Evolutionary conservation across 1,140 invertebrate species (phyloP), one percentile per base, ranked within the genome.

Genomic region (Aphaenogaster floridana): DNA sequence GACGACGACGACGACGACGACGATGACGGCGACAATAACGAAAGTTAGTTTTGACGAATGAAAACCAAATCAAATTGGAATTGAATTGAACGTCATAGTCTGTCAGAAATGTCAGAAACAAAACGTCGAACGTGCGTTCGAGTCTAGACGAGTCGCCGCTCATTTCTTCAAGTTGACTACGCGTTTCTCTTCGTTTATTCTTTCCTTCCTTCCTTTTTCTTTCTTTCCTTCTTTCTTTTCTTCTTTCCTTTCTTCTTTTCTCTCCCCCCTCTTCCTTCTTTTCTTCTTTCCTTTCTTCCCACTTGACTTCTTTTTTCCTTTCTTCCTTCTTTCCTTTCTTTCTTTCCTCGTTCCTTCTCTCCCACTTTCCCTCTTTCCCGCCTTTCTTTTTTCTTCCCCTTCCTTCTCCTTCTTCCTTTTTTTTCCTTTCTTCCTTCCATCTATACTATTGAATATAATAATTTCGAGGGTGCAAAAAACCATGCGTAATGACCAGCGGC

Each of bases 401-500:
- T 28, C 28, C 28, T 28, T 28, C 28, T 28, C 28, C 28, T 28
- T 28, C 28, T 28, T 28, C 28, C 28, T 28, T 28, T 28, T 28
- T 28, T 28, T 28, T 28, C 28, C 28, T 28, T 28, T 36, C 63
- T 15, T 4, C 39, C 17, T n/a, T 34, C 17, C 17, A 1, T n/a
- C 17, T 17, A 50, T 11, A 9, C 11, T 45, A 0, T 8, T 45
- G 5, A 11, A 15, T 42, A 42, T n/a, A 50, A 6, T 79, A 50
- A 79, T 71, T 28, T 57, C 42, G 34, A 81, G 13, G n/a, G 54
- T 13, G 34, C 80, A 76, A 86, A 76, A 86, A 28, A 89, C 48
- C 86, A 93, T 93, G 91, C 89, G 90, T 76, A 77, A 83, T 87
- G 90, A 87, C 78, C 45, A 89, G 84, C 86, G 90, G 91, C 86